Percentiles rank a stretch among this genome's conserved stretches.
phyloP scores from a whole-genome alignment of 2,113 vertebrate species.

The Mastomys coucha region DNA sequence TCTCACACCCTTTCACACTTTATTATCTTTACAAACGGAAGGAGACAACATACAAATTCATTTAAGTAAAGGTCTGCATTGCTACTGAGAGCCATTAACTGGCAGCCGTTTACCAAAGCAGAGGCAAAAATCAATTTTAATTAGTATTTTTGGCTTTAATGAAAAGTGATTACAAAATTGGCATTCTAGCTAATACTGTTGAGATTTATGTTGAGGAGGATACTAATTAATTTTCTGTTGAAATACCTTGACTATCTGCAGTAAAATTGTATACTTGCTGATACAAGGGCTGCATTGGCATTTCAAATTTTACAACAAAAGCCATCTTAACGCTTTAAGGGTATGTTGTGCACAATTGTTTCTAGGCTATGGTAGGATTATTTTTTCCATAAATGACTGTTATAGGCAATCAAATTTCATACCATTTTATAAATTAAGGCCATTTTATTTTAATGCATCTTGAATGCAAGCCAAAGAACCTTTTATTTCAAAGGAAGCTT shows the following conservation, averaged over 20 bases:
- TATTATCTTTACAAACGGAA: slow-evolving; percentile 86
- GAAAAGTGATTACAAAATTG: slow-evolving; percentile 91
- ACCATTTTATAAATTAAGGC: slow-evolving; percentile 78
- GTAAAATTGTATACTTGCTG: slow-evolving; percentile 87
- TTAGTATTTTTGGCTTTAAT: slow-evolving; percentile 92
- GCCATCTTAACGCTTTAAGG: slow-evolving; percentile 83
- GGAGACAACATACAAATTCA: slow-evolving; percentile 86
- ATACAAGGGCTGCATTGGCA: slow-evolving; percentile 85
- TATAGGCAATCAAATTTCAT: slow-evolving; percentile 75
- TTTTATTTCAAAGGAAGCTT: slow-evolving; percentile 69
- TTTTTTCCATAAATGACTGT: slow-evolving; percentile 81
- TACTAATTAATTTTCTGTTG: slow-evolving; percentile 91
- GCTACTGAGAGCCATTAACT: slow-evolving; percentile 82
- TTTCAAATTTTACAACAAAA: slow-evolving; percentile 86
- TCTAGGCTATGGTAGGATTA: slow-evolving; percentile 71
- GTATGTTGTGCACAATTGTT: slow-evolving; percentile 85
- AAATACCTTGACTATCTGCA: slow-evolving; percentile 87
- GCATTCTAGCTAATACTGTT: slow-evolving; percentile 90
- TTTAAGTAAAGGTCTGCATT: slow-evolving; percentile 85
- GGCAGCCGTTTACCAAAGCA: slow-evolving; percentile 88
- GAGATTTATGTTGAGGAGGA: slow-evolving; percentile 89
- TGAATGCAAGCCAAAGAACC: slow-evolving; percentile 75
- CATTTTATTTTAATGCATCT: slow-evolving; percentile 79
- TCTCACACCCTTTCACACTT: slow-evolving; percentile 83
- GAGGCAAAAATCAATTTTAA: slow-evolving; percentile 91